A percentile compares a stretch with the other conserved stretches of the same genome.
These are phyloP conservation scores for Melanostoma scalare DNA, from an alignment of 2,888 invertebrate species.

Conservation along the genomic window DNA sequence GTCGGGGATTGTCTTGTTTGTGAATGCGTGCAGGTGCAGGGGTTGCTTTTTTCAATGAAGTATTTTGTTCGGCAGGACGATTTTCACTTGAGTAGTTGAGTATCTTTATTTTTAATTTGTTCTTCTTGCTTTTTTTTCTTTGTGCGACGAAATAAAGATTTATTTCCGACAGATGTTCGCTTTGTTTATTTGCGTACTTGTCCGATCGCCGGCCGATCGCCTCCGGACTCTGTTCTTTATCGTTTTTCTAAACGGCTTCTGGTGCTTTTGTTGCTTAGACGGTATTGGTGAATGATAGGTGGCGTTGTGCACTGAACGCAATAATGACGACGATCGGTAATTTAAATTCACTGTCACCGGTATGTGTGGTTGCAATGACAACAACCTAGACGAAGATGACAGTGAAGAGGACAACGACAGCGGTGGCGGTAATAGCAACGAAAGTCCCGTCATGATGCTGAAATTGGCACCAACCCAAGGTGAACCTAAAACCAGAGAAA, in stretches of 20 bases:
- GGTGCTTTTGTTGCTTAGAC: slow-evolving; percentile 52
- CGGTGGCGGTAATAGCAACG: slow-evolving; percentile 69
- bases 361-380: slow-evolving; percentile 61
- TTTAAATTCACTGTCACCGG: slow-evolving; percentile 68
- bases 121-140: not conserved
- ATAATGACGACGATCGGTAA: slow-evolving; percentile 60
- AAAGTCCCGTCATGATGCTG: slow-evolving; percentile 72
- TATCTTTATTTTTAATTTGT: not conserved
- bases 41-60: slow-evolving; percentile 13
- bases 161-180: slow-evolving; percentile 64
- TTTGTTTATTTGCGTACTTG: slow-evolving; percentile 52
- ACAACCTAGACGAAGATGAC: slow-evolving; percentile 62
- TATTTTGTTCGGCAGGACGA: slow-evolving; percentile 49
- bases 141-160: slow-evolving; percentile 49
- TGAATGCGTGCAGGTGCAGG: slow-evolving; percentile 3
- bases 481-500: slow-evolving; percentile 59
- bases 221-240: slow-evolving; percentile 30
- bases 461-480: slow-evolving; percentile 72
- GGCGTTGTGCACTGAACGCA: slow-evolving; percentile 40
- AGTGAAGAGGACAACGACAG: slow-evolving; percentile 59
- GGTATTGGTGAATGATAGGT: slow-evolving; percentile 48
- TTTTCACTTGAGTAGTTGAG: slow-evolving; percentile 57
- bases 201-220: slow-evolving; percentile 50
- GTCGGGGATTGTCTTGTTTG: slow-evolving; percentile 67
- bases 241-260: slow-evolving; percentile 43